These are phyloP conservation scores for Aphidius ervi DNA, from an alignment of 1,140 invertebrate species.

Conservation along the genomic window DNA sequence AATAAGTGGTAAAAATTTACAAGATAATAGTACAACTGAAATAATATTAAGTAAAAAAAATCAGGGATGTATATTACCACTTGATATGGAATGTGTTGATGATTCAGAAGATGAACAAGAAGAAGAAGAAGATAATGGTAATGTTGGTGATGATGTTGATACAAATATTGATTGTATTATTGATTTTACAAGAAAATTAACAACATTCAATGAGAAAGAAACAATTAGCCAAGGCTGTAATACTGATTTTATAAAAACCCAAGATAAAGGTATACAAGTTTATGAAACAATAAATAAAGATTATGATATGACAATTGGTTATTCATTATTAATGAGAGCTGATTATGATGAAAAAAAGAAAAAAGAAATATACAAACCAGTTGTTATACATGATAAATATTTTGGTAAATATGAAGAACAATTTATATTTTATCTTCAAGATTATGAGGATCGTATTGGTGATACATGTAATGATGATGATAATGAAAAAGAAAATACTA, in stretches of 20 bases:
- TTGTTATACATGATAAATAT: conserved; percentile 24
- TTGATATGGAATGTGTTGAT: conserved; percentile 45
- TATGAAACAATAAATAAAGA: conserved; percentile 34
- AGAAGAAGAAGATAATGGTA: conserved; percentile 8
- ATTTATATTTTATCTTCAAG: conserved; percentile 40
- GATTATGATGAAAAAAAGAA: conserved; percentile 23
- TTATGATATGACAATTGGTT: conserved; percentile 42
- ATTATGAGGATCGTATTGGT: conserved; percentile 35
- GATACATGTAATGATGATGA: conserved; percentile 26
- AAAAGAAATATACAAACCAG: conserved; percentile 18
- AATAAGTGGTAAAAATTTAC: neutral
- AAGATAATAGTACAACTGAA: neutral
- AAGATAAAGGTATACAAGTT: conserved; percentile 35
- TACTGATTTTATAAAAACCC: conserved; percentile 14
- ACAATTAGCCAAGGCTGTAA: conserved; percentile 24
- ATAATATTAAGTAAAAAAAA: conserved; percentile 14
- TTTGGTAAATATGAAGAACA: conserved; percentile 43
- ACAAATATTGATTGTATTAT: conserved; percentile 8
- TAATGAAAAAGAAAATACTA: conserved; percentile 17
- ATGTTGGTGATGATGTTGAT: conserved; percentile 22
- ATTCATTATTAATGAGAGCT: conserved; percentile 33
- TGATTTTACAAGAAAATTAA: conserved; percentile 11
- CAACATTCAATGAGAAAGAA: conserved; percentile 20
- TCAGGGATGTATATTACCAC: conserved; percentile 18
- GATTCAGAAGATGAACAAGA: conserved; percentile 39